These are phyloP conservation scores for Actenoides lindsayi DNA, from an alignment of 2,113 vertebrate species.

Conservation along the genomic window DNA sequence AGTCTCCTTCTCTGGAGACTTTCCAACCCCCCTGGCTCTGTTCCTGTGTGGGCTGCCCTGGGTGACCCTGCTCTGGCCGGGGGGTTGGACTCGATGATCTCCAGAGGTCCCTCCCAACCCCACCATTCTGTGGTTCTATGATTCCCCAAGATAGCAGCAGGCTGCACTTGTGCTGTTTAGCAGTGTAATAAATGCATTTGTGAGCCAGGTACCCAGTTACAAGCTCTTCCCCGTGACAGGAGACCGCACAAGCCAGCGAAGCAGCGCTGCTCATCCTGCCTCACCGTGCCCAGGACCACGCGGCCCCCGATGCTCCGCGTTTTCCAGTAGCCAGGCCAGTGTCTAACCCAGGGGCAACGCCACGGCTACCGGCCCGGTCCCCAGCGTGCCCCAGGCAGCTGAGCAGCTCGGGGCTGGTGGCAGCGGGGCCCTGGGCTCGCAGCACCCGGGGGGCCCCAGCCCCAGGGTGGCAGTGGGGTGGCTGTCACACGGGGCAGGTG, in stretches of 20 bases:
- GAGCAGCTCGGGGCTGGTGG: not conserved
- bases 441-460: not conserved
- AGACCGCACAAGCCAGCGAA: not conserved
- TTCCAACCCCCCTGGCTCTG: too few relatives aligned
- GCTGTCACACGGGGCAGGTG: not conserved
- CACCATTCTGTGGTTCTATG: too few relatives aligned
- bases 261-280: not conserved
- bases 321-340: not conserved
- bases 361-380: not conserved
- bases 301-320: not conserved
- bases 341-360: fast-evolving
- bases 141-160: not conserved
- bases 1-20: too few relatives aligned
- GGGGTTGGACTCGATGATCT: too few relatives aligned
- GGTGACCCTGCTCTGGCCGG: too few relatives aligned
- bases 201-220: not conserved
- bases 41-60: too few relatives aligned
- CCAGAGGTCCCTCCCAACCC: too few relatives aligned
- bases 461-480: too few relatives aligned
- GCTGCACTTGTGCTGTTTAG: not conserved
- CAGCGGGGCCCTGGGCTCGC: fast-evolving
- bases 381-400: fast-evolving
- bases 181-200: not conserved
- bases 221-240: fast-evolving
- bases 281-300: fast-evolving